Evolutionary conservation across 1,140 invertebrate genomes (phyloP).

Genomic region (Formica selysi): DNA sequence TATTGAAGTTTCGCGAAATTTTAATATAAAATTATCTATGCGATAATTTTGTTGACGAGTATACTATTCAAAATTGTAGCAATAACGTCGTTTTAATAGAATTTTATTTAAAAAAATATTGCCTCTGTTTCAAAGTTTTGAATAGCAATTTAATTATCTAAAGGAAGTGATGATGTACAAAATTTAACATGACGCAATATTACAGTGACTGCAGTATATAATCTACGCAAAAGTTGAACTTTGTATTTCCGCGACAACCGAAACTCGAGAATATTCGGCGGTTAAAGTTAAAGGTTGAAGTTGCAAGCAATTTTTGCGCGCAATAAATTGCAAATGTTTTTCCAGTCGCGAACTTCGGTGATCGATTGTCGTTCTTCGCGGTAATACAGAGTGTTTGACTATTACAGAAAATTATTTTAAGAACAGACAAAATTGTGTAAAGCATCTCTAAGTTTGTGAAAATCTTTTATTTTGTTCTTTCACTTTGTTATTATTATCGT

Average conservation of each 20-base stretch:
- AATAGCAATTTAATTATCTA: constrained; percentile 22
- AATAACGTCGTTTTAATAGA: background rate
- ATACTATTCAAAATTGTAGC: background rate
- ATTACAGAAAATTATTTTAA: background rate
- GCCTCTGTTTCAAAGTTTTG: background rate
- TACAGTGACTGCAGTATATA: background rate
- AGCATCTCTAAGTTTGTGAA: background rate
- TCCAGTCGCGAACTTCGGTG: background rate
- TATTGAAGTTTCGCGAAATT: no score
- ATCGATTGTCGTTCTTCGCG: background rate
- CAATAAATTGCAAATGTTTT: constrained; percentile 51
- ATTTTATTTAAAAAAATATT: background rate
- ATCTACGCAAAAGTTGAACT: constrained; percentile 18
- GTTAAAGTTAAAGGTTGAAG: constrained; percentile 16
- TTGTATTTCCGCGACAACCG: constrained; percentile 25
- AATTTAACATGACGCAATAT: constrained; percentile 15
- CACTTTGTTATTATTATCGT: background rate
- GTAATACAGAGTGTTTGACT: background rate
- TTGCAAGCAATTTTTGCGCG: constrained; percentile 33
- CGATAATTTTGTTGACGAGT: no score
- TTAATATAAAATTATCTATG: no score
- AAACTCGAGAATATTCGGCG: constrained; percentile 1
- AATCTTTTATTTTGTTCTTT: background rate
- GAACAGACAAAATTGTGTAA: background rate
- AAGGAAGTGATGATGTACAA: background rate